Evolutionary conservation across 2,888 invertebrate genomes (phyloP), one percentile per base, ranked within the genome.

Genomic region (Leucophenga montana): DNA sequence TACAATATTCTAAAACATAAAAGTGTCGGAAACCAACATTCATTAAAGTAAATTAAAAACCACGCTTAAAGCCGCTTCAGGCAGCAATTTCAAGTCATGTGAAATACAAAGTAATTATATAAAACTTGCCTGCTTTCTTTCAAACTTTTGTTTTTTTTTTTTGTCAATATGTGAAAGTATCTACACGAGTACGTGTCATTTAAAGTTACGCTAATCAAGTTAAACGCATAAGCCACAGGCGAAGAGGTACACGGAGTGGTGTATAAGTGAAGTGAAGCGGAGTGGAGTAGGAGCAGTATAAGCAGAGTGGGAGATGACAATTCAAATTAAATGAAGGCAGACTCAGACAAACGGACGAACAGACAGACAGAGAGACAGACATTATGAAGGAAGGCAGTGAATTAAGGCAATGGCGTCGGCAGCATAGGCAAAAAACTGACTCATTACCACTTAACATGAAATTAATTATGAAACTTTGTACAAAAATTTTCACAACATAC

Each of bases 381-480:
- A 64, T 27, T 54, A 69, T 57, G 59, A 71, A 59, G 69, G 68
- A 61, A 22, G 18, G 48, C 9, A 27, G 13, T 13, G 48, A 16
- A 13, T n/a, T 48, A 16, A 13, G 64, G 33, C 44, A 11, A 13
- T 48, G 48, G 13, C 13, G 16, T 6, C 48, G 48, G 4, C 11
- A 13, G 5, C 31, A 20, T 65, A 66, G 33, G 50, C 75, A 72
- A 72, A 71, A 66, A 71, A 71, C 71, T 72, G 67, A 64, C 57
- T 67, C 82, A 83, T 78, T 81, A 83, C 81, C 81, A 81, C 84
- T 81, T 81, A 84, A 81, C 81, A 84, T 81, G 81, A 81, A 81
- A 81, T 81, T 81, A 81, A 81, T 81, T 84, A 81, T 81, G 81
- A 81, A 81, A 81, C 83, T 81, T 84, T 83, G 84, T 83, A 82